Base-by-base conservation (phyloP, 2,888 invertebrate genomes). In the Elmis aenea region DNA sequence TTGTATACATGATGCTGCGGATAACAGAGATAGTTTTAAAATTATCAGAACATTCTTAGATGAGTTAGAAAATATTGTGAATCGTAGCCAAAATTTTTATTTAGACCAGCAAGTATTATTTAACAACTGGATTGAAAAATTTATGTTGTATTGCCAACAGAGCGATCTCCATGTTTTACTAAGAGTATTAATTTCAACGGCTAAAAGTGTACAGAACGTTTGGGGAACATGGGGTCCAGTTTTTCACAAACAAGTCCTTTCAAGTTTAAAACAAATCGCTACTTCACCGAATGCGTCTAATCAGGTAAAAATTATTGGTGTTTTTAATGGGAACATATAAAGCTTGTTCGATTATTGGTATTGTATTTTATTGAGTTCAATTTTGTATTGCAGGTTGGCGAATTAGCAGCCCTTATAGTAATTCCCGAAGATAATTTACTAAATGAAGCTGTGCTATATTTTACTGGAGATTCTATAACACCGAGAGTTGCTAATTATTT, bases 21-120 rank as follows among this genome's bases (percentile, higher is more conserved):
- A 44, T 9, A 51, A 61, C 26, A 50, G 55, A 28, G 55, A 57
- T 24, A 40, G 48, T 6, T 62, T 54, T 33, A 45, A 52, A 33
- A 45, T 64, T 8, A 44, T 67, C 6, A 60, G 58, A 40, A 40
- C 46, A 6, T 64, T 58, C 37, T 34, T 64, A 1, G 28, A 35
- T 4, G 57, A 59, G 25, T 46, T 64, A 16, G 50, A 57, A 32
- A 23, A 35, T 6, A 48, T 64, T 3, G 46, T 64, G 10, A 55
- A 51, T 32, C 34, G 40, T 1, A 61, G 57, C 26, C 23, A 42
- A n/a, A 55, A 52, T 31, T 43, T 40, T 10, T 52, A 55, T 21
- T 43, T 65, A 5, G 48, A 59, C 13, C 66, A 67, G 41, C 58
- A 58, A 51, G 24, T 53, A n/a, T 46, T 68, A 13, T 44, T 68